These are phyloP conservation scores for Tetranychus piercei DNA, from an alignment of 2,888 invertebrate genomes.

Conservation along the genomic window DNA sequence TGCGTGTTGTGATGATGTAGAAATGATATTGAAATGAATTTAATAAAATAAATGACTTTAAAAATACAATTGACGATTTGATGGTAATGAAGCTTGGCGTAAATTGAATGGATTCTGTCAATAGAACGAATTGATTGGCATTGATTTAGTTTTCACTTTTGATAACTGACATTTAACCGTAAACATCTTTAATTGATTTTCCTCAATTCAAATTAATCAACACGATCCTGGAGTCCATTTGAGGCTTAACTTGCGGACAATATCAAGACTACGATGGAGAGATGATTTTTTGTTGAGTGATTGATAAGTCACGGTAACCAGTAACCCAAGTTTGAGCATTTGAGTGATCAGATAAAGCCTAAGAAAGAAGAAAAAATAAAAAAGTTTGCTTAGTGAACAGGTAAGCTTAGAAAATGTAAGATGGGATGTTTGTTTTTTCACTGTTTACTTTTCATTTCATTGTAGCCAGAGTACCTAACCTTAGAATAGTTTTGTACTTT, in stretches of 20 bases:
- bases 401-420: not conserved
- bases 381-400: not conserved
- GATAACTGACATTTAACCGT: too few relatives aligned
- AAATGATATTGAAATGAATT: too few relatives aligned
- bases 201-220: too few relatives aligned
- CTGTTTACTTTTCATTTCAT: not conserved
- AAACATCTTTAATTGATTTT: too few relatives aligned
- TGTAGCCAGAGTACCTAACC: not conserved
- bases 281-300: not conserved
- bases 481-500: not conserved
- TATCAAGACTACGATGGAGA: not conserved
- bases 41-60: too few relatives aligned
- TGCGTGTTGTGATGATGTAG: too few relatives aligned
- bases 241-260: not conserved
- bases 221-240: too few relatives aligned
- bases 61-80: too few relatives aligned
- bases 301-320: constrained; percentile 4
- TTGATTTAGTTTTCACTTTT: too few relatives aligned
- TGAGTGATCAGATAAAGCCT: constrained; percentile 1
- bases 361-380: not conserved
- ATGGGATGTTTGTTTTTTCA: not conserved
- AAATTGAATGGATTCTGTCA: too few relatives aligned
- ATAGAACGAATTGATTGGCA: too few relatives aligned
- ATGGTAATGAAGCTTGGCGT: too few relatives aligned
- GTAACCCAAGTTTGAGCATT: not conserved